Base-by-base conservation (phyloP, 2,113 vertebrate species). In the Gallinago media region DNA sequence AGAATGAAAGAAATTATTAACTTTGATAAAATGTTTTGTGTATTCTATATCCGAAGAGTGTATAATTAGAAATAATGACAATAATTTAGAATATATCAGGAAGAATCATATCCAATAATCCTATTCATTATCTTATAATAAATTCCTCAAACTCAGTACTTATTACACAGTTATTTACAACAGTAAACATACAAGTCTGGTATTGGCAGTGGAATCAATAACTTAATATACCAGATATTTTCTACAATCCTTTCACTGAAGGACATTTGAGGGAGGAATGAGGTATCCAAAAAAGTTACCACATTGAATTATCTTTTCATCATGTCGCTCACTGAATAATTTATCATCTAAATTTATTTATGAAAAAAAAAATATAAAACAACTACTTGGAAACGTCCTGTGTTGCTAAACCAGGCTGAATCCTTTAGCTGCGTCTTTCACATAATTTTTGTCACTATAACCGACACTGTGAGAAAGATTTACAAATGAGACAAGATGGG, bases 1-100 rank as follows among this genome's bases (percentile, higher is more conserved):
- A 55, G 49, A 94, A 18, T 65, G 50, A 94, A 81, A 89, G 12
- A 75, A 96, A 87, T 77, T 91, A 88, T 80, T 94, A 84, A 76
- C 67, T 90, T 88, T 91, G 84, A 85, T 92, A 68, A 78, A 94
- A 88, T 6, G 38, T 3, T 38, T 4, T 32, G 6, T 55, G 12
- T 36, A 49, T 76, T 75, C 58, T 86, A 61, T 74, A 88, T 63
- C 36, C 4, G 7, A 94, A 85, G 31, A 82, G 4, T 20, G 12
- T 73, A 68, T 73, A 79, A 70, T 44, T 70, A 66, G n/a, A 89
- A 95, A 77, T 65, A 78, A 95, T 90, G 19, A 54, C 15, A 92
- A 77, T 47, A 87, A 90, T 77, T 85, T 82, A 75, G 71, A 91
- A 66, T 73, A 78, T 73, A 67, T 46, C 44, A 89, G 36, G 61